Conservation (phyloP, 2,888 invertebrate species). For the Metallyticus violacea region DNA sequence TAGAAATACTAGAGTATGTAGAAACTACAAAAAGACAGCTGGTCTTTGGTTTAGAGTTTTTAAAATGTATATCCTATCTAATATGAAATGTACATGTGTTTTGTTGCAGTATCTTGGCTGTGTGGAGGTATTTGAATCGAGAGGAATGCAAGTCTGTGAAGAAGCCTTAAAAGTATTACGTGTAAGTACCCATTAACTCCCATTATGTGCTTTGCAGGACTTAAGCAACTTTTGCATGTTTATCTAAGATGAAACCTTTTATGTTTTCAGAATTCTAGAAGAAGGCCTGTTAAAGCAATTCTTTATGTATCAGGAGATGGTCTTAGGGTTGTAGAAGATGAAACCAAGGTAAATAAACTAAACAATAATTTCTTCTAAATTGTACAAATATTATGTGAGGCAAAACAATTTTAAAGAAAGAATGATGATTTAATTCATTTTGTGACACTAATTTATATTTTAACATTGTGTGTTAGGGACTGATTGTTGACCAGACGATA, state of each 20-base stretch:
- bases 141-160: slow-evolving; percentile 99
- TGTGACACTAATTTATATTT: too few species aligned
- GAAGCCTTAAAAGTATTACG: slow-evolving; percentile 95
- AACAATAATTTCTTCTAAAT: too few species aligned
- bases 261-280: slow-evolving; percentile 72
- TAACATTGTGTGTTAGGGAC: slow-evolving; percentile 70
- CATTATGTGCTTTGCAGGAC: not conserved
- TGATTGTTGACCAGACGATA: slow-evolving; percentile 98
- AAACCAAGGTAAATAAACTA: slow-evolving; percentile 78
- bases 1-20: too few species aligned
- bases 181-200: slow-evolving; percentile 57
- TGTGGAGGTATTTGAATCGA: slow-evolving; percentile 98
- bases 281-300: slow-evolving; percentile 84
- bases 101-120: slow-evolving; percentile 85
- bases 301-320: slow-evolving; percentile 94
- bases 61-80: too few species aligned
- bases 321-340: slow-evolving; percentile 95
- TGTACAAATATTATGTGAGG: too few species aligned
- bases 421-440: not conserved
- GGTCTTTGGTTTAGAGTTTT: too few species aligned
- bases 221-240: not conserved
- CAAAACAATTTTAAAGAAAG: not conserved
- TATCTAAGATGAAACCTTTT: not conserved
- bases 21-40: too few species aligned
- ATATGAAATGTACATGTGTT: too few species aligned